phyloP scores from a whole-genome alignment of 2,113 vertebrate species.

The Strigops habroptila region DNA sequence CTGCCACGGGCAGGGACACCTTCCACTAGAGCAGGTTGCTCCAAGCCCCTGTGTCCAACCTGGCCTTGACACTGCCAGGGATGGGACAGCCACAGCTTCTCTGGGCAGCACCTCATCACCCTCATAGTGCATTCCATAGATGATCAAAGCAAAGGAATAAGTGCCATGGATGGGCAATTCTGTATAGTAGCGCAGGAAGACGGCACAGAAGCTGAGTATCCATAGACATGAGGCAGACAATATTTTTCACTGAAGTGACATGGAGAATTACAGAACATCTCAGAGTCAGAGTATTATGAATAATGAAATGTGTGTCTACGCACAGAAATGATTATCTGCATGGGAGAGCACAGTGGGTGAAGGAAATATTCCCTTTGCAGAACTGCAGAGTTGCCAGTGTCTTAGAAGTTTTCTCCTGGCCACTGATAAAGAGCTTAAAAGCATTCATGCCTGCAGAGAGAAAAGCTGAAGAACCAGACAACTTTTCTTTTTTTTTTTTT shows the following conservation, averaged over 20 bases:
- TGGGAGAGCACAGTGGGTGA: neutral
- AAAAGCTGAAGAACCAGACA: neutral
- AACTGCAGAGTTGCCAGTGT: neutral
- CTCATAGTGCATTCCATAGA: neutral
- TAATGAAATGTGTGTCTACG: neutral
- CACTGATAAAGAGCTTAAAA: neutral
- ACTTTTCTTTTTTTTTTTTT: neutral
- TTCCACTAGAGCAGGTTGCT: neutral
- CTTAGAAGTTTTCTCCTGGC: neutral
- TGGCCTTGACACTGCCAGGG: neutral
- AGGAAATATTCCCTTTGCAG: neutral
- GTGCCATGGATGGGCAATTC: neutral
- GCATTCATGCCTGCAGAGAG: neutral
- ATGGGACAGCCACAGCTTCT: neutral
- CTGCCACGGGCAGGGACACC: neutral
- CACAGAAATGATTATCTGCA: neutral
- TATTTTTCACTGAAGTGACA: neutral
- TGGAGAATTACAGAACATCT: neutral
- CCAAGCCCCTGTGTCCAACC: neutral
- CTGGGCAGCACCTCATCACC: neutral
- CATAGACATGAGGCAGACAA: neutral
- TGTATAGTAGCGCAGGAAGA: neutral
- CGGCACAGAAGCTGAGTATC: neutral
- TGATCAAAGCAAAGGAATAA: neutral
- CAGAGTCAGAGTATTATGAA: neutral